A percentile compares a stretch with the other conserved stretches of the same genome.
Conservation (phyloP, 1,140 invertebrate species). For the Trissolcus basalis region DNA sequence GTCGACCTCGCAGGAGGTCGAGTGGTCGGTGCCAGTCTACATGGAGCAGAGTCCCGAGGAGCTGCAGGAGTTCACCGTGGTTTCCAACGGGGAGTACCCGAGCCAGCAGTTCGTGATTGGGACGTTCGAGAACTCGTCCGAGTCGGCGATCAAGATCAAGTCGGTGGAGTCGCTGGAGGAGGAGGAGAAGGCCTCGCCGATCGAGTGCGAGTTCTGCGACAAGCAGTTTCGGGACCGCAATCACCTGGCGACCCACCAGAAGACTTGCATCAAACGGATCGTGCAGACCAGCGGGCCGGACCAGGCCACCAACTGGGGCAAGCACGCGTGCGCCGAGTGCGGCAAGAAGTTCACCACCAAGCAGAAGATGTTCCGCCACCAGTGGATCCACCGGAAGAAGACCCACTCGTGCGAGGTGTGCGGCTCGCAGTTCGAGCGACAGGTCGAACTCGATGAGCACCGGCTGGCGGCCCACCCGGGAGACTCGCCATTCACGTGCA, state of each 20-base stretch:
- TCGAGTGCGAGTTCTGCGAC: constrained; percentile 74
- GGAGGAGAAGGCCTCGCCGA: constrained; percentile 52
- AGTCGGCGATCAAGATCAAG: constrained; percentile 65
- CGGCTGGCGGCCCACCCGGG: constrained; percentile 71
- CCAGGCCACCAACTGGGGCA: constrained; percentile 67
- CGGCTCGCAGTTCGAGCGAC: constrained; percentile 72
- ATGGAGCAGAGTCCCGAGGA: constrained; percentile 63
- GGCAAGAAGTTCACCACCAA: constrained; percentile 76
- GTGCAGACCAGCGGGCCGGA: constrained; percentile 63
- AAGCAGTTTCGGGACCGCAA: constrained; percentile 71
- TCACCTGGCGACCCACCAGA: constrained; percentile 68
- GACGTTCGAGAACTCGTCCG: constrained; percentile 56
- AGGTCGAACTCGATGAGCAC: constrained; percentile 72
- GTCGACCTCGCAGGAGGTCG: constrained; percentile 45
- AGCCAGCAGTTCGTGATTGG: constrained; percentile 66
- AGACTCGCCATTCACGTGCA: constrained; percentile 74
- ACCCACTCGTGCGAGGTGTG: constrained; percentile 75
- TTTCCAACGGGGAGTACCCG: constrained; percentile 69
- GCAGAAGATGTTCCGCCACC: constrained; percentile 76
- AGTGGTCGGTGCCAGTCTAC: constrained; percentile 69
- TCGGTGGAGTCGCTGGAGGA: constrained; percentile 28
- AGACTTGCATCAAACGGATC: constrained; percentile 70
- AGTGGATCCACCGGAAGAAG: constrained; percentile 77
- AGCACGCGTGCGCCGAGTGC: constrained; percentile 74
- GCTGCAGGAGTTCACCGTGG: constrained; percentile 68